These are phyloP conservation scores for Buathra laborator DNA, from an alignment of 2,888 invertebrate genomes.

Conservation along the genomic window DNA sequence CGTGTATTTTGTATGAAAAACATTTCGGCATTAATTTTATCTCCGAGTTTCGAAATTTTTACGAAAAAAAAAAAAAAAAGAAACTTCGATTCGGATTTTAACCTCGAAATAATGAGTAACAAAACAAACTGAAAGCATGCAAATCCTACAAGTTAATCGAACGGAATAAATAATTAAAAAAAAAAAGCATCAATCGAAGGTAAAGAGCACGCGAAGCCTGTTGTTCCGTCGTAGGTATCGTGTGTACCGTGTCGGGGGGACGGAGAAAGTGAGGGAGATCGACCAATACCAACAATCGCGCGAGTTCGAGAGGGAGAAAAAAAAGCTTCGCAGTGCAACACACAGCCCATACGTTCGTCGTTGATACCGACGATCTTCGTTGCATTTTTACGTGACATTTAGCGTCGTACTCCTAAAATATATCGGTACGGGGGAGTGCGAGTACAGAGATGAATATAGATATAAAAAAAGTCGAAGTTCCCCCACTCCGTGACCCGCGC, in stretches of 20 bases:
- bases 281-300: neutral
- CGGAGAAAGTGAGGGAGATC: slow-evolving; percentile 29
- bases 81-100: neutral
- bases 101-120: neutral
- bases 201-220: slow-evolving; percentile 28
- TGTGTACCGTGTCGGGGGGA: neutral
- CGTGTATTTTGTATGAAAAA: neutral
- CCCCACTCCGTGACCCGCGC: neutral
- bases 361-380: slow-evolving; percentile 21
- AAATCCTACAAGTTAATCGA: neutral
- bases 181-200: slow-evolving; percentile 11
- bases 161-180: neutral
- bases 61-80: neutral
- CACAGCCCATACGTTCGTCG: slow-evolving; percentile 5
- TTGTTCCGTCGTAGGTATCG: neutral
- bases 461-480: neutral
- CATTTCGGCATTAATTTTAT: neutral
- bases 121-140: neutral
- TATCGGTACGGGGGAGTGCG: slow-evolving; percentile 52
- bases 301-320: neutral
- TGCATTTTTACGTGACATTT: slow-evolving; percentile 64
- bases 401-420: slow-evolving; percentile 57
- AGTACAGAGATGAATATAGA: neutral
- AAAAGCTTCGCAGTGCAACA: slow-evolving; percentile 12
- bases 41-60: neutral